Percentiles rank a stretch among this genome's conserved stretches.
Evolutionary conservation across 2,888 invertebrate species (phyloP).

Genomic region (Eudiplozoon nipponicum): DNA sequence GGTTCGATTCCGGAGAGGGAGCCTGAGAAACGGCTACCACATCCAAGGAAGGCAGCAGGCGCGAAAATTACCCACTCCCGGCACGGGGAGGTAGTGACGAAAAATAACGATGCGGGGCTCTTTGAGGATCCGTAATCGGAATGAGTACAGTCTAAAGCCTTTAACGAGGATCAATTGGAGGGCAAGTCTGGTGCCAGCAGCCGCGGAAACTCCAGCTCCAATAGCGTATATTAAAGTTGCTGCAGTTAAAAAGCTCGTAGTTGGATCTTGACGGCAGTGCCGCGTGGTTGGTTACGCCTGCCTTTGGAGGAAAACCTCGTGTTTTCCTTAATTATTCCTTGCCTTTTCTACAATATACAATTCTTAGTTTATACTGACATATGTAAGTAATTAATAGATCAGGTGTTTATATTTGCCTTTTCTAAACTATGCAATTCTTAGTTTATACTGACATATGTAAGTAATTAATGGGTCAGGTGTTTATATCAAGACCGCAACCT

Average conservation of each 20-base stretch:
- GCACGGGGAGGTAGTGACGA: conserved; percentile 29
- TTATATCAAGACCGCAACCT: too few species aligned
- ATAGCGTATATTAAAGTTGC: conserved; percentile 40
- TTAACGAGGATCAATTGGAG: conserved; percentile 19
- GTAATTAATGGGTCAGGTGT: too few species aligned
- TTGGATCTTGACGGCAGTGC: too few species aligned
- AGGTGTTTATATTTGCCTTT: too few species aligned
- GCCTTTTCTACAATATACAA: too few species aligned
- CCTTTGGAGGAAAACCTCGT: too few species aligned
- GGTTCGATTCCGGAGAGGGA: conserved; percentile 42
- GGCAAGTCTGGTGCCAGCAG: conserved; percentile 30
- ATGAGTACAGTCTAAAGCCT: conserved; percentile 15
- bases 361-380: too few species aligned
- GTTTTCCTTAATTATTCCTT: too few species aligned
- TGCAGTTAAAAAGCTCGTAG: conserved; percentile 37
- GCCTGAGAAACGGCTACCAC: conserved; percentile 35
- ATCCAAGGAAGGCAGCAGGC: conserved; percentile 38
- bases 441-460: too few species aligned
- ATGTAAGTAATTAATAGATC: too few species aligned
- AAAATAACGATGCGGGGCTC: conserved; percentile 21
- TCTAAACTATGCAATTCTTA: too few species aligned
- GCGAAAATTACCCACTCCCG: conserved; percentile 36
- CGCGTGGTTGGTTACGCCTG: too few species aligned
- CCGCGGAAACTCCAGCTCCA: conserved; percentile 41
- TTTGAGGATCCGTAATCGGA: conserved; percentile 20